phyloP scores from a whole-genome alignment of 2,113 vertebrate species.

The Brevimyrus niger region DNA sequence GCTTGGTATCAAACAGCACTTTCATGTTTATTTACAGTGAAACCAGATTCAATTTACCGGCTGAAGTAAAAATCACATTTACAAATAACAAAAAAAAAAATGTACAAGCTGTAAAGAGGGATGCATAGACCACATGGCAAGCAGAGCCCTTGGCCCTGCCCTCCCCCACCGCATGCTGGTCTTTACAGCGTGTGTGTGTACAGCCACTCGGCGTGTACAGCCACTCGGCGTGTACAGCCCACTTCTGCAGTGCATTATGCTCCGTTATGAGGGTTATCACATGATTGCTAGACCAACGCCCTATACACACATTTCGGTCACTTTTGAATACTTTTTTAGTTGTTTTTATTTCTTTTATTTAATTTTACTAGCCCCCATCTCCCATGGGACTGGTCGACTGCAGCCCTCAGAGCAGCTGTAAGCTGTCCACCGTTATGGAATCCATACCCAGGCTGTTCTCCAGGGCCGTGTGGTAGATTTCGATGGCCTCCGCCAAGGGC shows the following conservation, averaged over 20 bases:
- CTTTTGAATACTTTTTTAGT: neutral
- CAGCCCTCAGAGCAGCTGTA: constrained; percentile 54
- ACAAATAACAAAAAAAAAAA: constrained; percentile 13
- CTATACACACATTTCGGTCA: neutral
- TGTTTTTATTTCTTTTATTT: constrained; percentile 20
- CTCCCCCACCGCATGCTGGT: neutral
- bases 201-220: neutral
- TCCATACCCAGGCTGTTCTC: constrained; percentile 70
- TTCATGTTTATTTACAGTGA: constrained; percentile 25
- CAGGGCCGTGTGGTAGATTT: constrained; percentile 69
- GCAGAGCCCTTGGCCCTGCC: neutral
- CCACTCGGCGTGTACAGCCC: neutral
- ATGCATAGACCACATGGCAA: neutral
- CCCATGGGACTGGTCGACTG: neutral
- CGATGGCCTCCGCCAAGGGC: constrained; percentile 71
- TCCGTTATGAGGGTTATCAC: neutral
- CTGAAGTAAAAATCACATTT: constrained; percentile 25
- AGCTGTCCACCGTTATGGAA: constrained; percentile 48
- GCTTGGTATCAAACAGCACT: constrained; percentile 13
- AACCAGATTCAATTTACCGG: neutral
- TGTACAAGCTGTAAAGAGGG: constrained; percentile 11
- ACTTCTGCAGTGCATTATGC: neutral
- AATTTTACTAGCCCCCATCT: constrained; percentile 5
- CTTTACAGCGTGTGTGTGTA: neutral
- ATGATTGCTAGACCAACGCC: neutral